Conservation (phyloP, 2,113 vertebrate genomes). For the Sigmodon hispidus region DNA sequence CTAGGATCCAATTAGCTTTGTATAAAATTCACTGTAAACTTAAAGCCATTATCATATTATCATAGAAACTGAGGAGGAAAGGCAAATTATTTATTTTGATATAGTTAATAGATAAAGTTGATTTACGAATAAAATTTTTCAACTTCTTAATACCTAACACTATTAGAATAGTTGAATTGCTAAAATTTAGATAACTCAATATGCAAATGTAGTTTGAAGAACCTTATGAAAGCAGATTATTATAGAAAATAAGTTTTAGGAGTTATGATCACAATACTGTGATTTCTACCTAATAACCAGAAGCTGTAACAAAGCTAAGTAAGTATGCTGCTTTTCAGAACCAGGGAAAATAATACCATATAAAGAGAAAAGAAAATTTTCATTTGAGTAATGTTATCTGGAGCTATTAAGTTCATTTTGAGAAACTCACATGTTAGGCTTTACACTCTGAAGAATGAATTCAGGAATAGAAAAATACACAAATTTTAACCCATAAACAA, state of each 20-base stretch:
- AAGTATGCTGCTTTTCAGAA: conserved; percentile 50
- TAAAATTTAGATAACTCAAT: conserved; percentile 35
- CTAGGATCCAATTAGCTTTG: conserved; percentile 53
- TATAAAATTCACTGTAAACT: conserved; percentile 35
- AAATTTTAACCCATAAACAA: background rate
- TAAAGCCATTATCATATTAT: conserved; percentile 36
- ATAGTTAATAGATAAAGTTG: background rate
- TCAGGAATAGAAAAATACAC: conserved; percentile 41
- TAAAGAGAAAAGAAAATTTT: conserved; percentile 39
- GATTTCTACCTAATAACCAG: background rate
- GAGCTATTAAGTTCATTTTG: background rate
- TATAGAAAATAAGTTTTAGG: background rate
- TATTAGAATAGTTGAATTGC: conserved; percentile 22
- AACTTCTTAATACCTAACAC: conserved; percentile 12
- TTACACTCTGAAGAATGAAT: background rate
- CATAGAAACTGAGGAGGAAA: background rate
- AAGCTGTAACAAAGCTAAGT: background rate
- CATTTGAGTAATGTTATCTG: conserved; percentile 36
- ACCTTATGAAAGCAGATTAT: conserved; percentile 20
- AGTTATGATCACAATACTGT: conserved; percentile 43
- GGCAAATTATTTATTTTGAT: conserved; percentile 33
- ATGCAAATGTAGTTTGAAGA: conserved; percentile 42
- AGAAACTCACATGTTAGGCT: conserved; percentile 37
- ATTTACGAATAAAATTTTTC: conserved; percentile 48
- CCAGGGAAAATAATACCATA: conserved; percentile 20